Base-by-base conservation (phyloP, 1,140 invertebrate species). In the Caenorhabditis inopinata region DNA sequence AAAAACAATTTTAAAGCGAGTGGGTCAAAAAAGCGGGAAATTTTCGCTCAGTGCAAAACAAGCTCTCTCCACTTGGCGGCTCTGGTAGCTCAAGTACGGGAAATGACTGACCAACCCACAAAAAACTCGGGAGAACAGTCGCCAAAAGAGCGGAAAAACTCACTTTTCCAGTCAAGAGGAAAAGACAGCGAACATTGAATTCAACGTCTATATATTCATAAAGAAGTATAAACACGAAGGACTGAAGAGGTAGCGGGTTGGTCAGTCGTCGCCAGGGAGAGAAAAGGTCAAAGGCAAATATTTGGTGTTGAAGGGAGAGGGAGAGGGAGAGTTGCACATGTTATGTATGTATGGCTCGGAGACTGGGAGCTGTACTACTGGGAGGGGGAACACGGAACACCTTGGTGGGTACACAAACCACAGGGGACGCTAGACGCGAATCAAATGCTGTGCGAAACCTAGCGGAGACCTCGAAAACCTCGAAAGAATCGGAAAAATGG, bases 261-360 rank as follows among this genome's bases (percentile, higher is more conserved):
- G 58, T 68, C 32, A 38, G 58, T 38, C n/a, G n/a, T n/a, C 38
- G 38, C 38, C 32, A 68, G 58, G 14, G 27, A 35, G 23, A 68
- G 58, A 68, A 32, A 68, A 68, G 58, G 58, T 68, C 58, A 68
- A 68, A 68, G 25, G 25, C 58, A 68, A 68, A 68, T 68, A 68
- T 68, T 68, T 68, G 58, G 58, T 68, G 32, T 68, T 21, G 7
- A 21, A 14, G 11, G 58, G 38, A 42, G 38, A 42, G 5, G 38
- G 38, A 38, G 29, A 38, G 58, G 23, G 32, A 68, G 23, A 53
- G 49, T 21, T 25, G 23, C 23, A 53, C 18, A 25, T 38, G 58
- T 38, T 38, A 14, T 42, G 38, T 42, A 42, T 42, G 38, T 42
- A 14, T 42, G 58, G 58, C 29, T 38, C 32, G 32, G 32, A 25